These are phyloP conservation scores for Callocephalon fimbriatum DNA, from an alignment of 2,113 vertebrate genomes.

Conservation along the genomic window DNA sequence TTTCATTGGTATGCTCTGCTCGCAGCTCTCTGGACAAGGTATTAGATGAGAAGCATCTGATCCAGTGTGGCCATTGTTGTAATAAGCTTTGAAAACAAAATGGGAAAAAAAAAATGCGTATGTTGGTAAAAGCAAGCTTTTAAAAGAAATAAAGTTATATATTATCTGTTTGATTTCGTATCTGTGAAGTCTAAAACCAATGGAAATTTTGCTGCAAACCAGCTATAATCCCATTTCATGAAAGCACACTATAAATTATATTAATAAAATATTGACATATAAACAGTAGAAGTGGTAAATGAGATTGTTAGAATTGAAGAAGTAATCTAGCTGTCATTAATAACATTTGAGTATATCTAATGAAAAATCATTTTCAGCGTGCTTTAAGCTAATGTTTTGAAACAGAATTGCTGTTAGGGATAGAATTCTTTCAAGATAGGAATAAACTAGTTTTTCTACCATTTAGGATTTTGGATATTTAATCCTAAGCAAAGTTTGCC, in stretches of 20 bases:
- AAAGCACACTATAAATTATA: neutral
- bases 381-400: neutral
- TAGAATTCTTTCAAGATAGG: neutral
- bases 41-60: neutral
- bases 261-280: neutral
- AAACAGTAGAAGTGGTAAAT: neutral
- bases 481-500: neutral
- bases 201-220: neutral
- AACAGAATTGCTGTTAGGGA: neutral
- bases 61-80: neutral
- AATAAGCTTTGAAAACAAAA: neutral
- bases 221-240: neutral
- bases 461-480: neutral
- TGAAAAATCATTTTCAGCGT: neutral
- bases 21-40: neutral
- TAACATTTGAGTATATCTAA: neutral
- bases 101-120: neutral
- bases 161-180: neutral
- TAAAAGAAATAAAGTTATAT: neutral
- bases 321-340: neutral
- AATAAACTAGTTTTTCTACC: neutral
- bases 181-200: neutral
- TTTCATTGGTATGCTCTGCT: neutral
- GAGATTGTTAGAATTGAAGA: neutral
- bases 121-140: neutral